Percentiles rank a stretch among this genome's conserved stretches.
phyloP scores from a whole-genome alignment of 2,888 invertebrate genomes.

The Thecocarcelia acutangulata region DNA sequence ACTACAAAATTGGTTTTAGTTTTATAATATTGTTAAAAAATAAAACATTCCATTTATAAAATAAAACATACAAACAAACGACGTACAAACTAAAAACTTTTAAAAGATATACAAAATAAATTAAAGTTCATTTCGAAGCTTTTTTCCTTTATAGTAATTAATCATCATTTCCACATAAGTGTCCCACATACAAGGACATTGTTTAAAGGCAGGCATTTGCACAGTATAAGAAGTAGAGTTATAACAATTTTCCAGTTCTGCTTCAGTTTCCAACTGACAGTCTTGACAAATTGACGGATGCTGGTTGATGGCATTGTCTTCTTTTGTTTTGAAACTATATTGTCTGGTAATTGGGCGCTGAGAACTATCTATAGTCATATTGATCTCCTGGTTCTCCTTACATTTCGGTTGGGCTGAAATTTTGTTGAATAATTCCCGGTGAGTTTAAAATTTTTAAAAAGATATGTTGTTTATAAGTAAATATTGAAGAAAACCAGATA shows the following conservation, averaged over 20 bases:
- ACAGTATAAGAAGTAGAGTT: background rate
- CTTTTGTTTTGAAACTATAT: background rate
- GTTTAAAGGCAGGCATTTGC: conserved; percentile 66
- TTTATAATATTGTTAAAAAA: background rate
- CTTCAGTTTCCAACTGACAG: conserved; percentile 1
- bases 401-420: too few species aligned
- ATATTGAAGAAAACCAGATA: too few species aligned
- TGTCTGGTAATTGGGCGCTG: too few species aligned
- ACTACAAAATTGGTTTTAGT: background rate
- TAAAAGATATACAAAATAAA: background rate
- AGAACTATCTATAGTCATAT: too few species aligned
- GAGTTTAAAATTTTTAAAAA: too few species aligned
- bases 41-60: conserved; percentile 31
- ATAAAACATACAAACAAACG: too few species aligned
- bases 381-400: too few species aligned
- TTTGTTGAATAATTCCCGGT: too few species aligned
- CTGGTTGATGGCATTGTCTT: background rate
- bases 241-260: background rate
- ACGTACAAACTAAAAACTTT: conserved; percentile 41
- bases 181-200: conserved; percentile 74
- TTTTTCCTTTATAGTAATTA: conserved; percentile 29
- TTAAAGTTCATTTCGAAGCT: background rate
- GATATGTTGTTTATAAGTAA: too few species aligned
- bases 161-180: conserved; percentile 70
- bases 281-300: background rate